Percentiles rank a stretch among this genome's conserved stretches.
Conservation (phyloP, 2,113 vertebrate genomes). For the Rhagologus leucostigma region DNA sequence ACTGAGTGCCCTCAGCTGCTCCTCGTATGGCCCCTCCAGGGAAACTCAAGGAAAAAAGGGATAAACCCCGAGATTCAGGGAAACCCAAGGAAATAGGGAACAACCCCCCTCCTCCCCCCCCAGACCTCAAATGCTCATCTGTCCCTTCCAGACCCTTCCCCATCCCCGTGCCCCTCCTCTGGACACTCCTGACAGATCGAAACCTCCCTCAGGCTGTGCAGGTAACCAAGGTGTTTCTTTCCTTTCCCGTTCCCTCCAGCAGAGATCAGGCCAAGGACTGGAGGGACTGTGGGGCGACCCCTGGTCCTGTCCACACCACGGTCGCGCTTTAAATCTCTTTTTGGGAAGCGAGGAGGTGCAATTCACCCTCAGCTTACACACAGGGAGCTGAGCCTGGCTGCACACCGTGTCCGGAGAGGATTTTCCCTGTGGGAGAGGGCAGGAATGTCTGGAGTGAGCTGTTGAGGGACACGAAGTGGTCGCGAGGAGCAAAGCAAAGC, state of each 20-base stretch:
- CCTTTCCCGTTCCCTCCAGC: neutral
- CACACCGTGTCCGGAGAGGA: neutral
- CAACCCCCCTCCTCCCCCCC: neutral
- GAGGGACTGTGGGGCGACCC: neutral
- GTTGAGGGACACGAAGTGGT: accelerated
- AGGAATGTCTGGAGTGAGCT: neutral
- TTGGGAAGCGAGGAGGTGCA: neutral
- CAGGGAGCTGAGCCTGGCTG: neutral
- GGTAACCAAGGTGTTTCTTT: accelerated
- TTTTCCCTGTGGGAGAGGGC: neutral
- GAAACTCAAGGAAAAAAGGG: neutral
- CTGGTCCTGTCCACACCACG: accelerated
- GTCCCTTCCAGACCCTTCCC: neutral
- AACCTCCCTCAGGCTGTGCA: accelerated
- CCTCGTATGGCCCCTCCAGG: neutral
- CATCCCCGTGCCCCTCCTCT: neutral
- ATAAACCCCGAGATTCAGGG: neutral
- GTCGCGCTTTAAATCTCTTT: accelerated
- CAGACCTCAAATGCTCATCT: neutral
- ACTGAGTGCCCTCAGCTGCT: neutral
- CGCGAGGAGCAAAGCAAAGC: neutral
- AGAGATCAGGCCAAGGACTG: neutral
- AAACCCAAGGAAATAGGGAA: neutral
- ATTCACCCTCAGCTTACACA: accelerated
- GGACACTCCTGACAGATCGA: neutral